Evolutionary conservation across 2,888 invertebrate species (phyloP), one percentile per base, ranked within the genome.

Genomic region (Rugalucina vietnamica): DNA sequence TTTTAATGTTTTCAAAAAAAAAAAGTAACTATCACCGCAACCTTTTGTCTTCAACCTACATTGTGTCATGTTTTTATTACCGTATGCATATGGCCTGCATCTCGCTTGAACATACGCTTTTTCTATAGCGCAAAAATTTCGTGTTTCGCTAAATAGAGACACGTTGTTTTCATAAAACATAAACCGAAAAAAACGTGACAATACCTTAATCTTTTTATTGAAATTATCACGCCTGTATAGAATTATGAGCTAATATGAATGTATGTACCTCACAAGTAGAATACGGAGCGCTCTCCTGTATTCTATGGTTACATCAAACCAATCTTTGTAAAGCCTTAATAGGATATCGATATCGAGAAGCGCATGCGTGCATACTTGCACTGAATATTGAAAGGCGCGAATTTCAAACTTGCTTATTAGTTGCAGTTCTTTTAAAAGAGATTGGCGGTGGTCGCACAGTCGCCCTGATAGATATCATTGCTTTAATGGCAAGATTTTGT

Each of bases 361-460:
- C 65, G 65, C 65, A 65, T 65, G 65, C 65, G 65, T 65, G 65
- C 32, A 1, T 29, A 65, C 29, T 65, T 65, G 34, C 18, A n/a
- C n/a, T 34, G 21, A 65, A 65, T 34, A 65, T 34, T 65, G 3
- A 34, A 32, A 65, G 65, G 65, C 65, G 65, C 24, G 65, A 65
- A 65, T 65, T 65, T 65, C 65, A 65, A 65, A 65, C 29, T 34
- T 12, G 34, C 34, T 32, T 34, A 34, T 32, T 18, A 65, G 65
- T 29, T 65, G 27, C 21, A 8, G 34, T 21, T 65, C 65, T 32
- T 65, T 65, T 65, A 65, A 21, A 65, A 34, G 34, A 21, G 32
- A 65, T 65, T 65, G 32, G 5, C 34, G 34, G 34, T 34, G 32
- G 8, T 5, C 12, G 34, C 21, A n/a, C 65, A 65, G 65, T 34